These are phyloP conservation scores for Maccullochella peelii DNA, from an alignment of 2,113 vertebrate genomes.

Conservation along the genomic window DNA sequence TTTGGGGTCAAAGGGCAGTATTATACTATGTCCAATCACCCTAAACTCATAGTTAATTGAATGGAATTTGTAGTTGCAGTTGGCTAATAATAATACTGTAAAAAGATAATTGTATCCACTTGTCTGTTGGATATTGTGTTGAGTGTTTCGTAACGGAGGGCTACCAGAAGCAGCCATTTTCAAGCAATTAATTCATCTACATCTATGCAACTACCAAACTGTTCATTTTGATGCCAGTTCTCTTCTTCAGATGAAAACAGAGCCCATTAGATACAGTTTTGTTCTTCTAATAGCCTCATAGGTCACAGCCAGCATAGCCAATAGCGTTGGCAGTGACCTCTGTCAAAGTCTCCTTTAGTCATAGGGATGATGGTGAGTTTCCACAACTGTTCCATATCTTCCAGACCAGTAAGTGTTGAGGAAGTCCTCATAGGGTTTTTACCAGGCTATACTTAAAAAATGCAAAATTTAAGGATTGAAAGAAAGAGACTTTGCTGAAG, in stretches of 20 bases:
- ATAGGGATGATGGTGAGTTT: conserved; percentile 28
- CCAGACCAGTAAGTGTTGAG: conserved; percentile 11
- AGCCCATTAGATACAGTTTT: background rate
- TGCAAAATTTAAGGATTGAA: background rate
- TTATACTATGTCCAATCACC: background rate
- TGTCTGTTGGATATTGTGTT: background rate
- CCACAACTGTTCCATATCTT: conserved; percentile 35
- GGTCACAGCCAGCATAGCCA: conserved; percentile 6
- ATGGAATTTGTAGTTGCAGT: background rate
- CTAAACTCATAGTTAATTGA: background rate
- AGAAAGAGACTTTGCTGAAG: background rate
- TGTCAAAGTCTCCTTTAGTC: conserved; percentile 50
- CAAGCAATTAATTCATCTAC: background rate
- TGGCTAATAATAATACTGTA: background rate
- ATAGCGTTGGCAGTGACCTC: background rate
- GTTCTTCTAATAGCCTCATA: background rate
- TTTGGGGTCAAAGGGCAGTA: background rate
- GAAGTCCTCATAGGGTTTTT: conserved; percentile 28
- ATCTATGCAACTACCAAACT: background rate
- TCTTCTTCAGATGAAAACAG: background rate
- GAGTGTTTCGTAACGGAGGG: background rate
- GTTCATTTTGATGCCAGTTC: background rate
- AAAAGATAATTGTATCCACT: background rate
- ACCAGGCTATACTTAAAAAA: background rate
- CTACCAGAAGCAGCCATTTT: background rate